Base-by-base conservation (phyloP, 1,140 invertebrate genomes). In the Panagrolaimus sp. region DNA sequence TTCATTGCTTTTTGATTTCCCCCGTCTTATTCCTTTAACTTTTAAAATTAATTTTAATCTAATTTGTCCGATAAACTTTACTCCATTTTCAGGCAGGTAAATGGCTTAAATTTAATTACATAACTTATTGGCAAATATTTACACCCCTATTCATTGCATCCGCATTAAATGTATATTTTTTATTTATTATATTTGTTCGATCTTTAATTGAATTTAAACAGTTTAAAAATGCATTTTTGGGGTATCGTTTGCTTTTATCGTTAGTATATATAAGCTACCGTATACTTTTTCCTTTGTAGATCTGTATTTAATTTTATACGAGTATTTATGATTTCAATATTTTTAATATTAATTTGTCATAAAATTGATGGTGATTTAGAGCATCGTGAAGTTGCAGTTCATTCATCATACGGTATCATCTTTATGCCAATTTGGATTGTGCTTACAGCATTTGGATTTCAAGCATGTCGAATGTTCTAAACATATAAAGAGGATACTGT, bases 331-430 rank as follows among this genome's bases (percentile, higher is more conserved):
- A 48, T 72, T 45, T 20, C 16, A 7, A 20, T 73, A 7, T 72
- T 72, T 27, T 42, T 69, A 31, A 11, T 72, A n/a, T 45, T 72
- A 11, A 13, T 72, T 14, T 72, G 70, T 46, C 70, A 73, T 8
- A 72, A 72, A 44, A 73, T 72, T 27, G 71, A 72, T n/a, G 71
- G 71, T 9, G 63, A 73, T 27, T 65, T 73, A 25, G 69, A 73
- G 42, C 70, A 47, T 25, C 23, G 69, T 7, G 65, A 72, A 62
- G 70, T 72, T 1, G 69, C 70, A 1, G 51, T 73, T 23, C 31
- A 72, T 9, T 42, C 70, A 9, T 68, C 51, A 9, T 72, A 65
- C 45, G 46, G 66, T 5, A 38, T 68, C 8, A 46, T 70, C n/a
- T 70, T 70, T 44, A 68, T 70, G 46, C 69, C 69, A 9, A 16